Base-by-base conservation (phyloP, 1,140 invertebrate genomes). In the Tetragnatha versicolor region DNA sequence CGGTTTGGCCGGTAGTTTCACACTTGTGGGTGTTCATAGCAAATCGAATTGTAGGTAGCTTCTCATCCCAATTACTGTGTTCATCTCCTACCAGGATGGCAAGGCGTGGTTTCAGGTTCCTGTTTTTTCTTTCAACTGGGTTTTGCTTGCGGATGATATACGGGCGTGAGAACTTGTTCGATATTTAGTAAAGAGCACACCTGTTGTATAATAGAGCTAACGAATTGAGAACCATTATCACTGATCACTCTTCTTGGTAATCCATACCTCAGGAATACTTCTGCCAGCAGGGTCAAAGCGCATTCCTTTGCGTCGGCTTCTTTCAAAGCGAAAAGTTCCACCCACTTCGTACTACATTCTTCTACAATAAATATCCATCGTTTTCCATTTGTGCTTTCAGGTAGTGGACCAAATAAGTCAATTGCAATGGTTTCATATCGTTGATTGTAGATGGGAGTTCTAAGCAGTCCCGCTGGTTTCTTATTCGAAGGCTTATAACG, bases 181-280 rank as follows among this genome's bases (percentile, higher is more conserved):
- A 55, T 55, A 10, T 55, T 22, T 14, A 29, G 53, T 10, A 55
- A 55, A 55, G 12, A 27, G 7, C 53, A 55, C 6, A 27, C 22
- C 20, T 61, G 58, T 35, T 61, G 58, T 3, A 17, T 61, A 35
- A 61, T 9, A 2, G 31, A 2, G 7, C 31, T 33, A 7, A 61
- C 20, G 31, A 61, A 61, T 61, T 33, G 58, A 17, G 31, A 35
- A 1, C 31, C 58, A 20, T 61, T 61, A 61, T 61, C 58, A 61
- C 20, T 61, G 12, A 61, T 61, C 27, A 61, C 17, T 35, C 31
- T 37, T 14, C 7, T 9, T 2, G 7, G 58, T n/a, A 37, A 10
- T 33, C 31, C 58, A 61, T 61, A 61, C 12, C 58, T 12, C 51
- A 69, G 20, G 27, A 49, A 53, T n/a, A 69, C 65, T 69, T 69